Percentiles rank a stretch among this genome's conserved stretches.
These are phyloP conservation scores for Dermatemys mawii DNA, from an alignment of 2,113 vertebrate species.

Conservation along the genomic window DNA sequence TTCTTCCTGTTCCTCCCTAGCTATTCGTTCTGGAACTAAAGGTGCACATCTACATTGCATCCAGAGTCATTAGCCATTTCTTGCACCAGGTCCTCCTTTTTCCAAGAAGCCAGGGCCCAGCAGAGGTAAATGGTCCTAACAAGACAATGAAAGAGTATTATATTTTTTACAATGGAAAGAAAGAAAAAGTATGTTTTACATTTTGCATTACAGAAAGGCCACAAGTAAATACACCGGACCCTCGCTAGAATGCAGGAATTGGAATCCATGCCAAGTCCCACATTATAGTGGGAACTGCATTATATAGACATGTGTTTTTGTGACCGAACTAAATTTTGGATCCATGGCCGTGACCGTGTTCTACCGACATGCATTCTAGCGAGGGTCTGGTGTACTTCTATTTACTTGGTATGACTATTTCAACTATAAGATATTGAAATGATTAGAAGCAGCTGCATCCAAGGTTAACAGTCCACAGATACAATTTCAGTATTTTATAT, in stretches of 20 bases:
- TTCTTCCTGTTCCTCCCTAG: neutral
- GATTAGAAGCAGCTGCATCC: neutral
- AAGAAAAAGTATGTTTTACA: neutral
- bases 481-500: neutral
- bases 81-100: slow-evolving; percentile 22
- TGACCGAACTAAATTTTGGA: too few relatives aligned
- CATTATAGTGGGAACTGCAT: too few relatives aligned
- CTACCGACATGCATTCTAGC: too few relatives aligned
- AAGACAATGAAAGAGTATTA: slow-evolving; percentile 15
- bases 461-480: neutral
- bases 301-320: too few relatives aligned
- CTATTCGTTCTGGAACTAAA: neutral
- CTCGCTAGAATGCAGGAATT: too few relatives aligned
- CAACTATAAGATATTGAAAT: neutral
- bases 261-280: too few relatives aligned
- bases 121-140: neutral
- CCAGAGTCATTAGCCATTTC: neutral
- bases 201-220: neutral
- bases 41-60: neutral
- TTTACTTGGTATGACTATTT: neutral
- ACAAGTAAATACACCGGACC: neutral
- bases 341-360: too few relatives aligned
- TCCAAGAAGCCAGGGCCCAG: slow-evolving; percentile 13
- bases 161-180: slow-evolving; percentile 14
- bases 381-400: too few relatives aligned